phyloP scores from a whole-genome alignment of 2,888 invertebrate genomes.

The Glaucopsyche alexis region DNA sequence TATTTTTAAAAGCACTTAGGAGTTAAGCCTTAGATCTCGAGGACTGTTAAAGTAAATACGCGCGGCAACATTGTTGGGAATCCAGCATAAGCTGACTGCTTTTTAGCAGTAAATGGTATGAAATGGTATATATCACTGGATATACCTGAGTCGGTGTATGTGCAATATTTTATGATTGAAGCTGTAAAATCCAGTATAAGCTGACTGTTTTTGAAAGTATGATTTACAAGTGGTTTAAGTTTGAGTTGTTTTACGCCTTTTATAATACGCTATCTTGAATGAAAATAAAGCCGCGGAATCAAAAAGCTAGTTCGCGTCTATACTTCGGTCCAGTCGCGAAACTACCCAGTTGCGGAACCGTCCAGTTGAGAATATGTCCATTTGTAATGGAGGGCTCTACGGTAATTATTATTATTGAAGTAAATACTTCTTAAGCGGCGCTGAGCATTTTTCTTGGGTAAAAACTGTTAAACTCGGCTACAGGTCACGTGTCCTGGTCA shows the following conservation, averaged over 20 bases:
- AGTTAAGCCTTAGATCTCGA: slow-evolving; percentile 10
- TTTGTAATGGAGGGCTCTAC: too few species aligned
- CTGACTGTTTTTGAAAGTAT: background rate
- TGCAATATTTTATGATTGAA: background rate
- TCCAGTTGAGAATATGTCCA: background rate
- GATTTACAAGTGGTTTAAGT: background rate
- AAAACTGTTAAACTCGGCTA: too few species aligned
- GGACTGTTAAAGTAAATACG: slow-evolving; percentile 24
- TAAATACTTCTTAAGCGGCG: too few species aligned
- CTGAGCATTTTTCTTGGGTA: too few species aligned
- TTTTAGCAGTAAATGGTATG: background rate
- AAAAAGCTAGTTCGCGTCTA: too few species aligned
- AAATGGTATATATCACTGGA: background rate
- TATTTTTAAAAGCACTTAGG: slow-evolving; percentile 24
- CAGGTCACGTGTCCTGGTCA: too few species aligned
- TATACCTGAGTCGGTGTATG: background rate
- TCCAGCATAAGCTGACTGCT: background rate
- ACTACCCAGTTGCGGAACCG: too few species aligned
- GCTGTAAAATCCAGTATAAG: background rate
- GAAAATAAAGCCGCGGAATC: too few species aligned
- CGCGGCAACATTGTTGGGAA: background rate
- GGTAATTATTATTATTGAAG: too few species aligned
- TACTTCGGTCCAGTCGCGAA: too few species aligned
- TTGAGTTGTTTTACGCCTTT: background rate
- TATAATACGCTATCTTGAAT: too few species aligned